Evolutionary conservation across 2,113 vertebrate genomes (phyloP).

Genomic region (Halichoerus grypus): DNA sequence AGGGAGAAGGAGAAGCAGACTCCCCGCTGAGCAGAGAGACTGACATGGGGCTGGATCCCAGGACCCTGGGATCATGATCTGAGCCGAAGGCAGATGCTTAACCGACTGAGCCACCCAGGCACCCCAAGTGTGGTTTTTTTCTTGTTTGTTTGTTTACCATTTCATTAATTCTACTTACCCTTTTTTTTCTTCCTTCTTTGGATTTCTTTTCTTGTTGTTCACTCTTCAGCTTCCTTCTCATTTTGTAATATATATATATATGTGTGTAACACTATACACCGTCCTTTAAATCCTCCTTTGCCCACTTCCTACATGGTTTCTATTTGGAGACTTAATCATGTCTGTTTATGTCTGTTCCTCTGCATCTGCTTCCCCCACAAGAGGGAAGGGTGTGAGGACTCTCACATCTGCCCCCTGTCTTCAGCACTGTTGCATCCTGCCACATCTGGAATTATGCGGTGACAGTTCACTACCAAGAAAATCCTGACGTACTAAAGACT

Average conservation of each 20-base stretch:
- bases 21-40: too few relatives aligned
- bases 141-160: not conserved
- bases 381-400: too few relatives aligned
- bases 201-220: not conserved
- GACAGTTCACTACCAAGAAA: not conserved
- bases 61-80: too few relatives aligned
- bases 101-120: too few relatives aligned
- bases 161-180: too few relatives aligned
- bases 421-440: not conserved
- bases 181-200: not conserved
- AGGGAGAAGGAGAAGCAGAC: too few relatives aligned
- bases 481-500: not conserved
- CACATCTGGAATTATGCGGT: not conserved
- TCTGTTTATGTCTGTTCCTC: not conserved
- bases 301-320: not conserved
- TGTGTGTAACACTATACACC: not conserved
- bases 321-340: not conserved
- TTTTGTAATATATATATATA: not conserved
- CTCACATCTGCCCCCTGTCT: not conserved
- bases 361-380: not conserved
- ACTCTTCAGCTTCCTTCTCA: not conserved
- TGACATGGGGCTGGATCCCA: too few relatives aligned
- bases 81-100: too few relatives aligned
- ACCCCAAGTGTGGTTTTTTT: not conserved
- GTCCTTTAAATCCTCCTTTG: not conserved